Evolutionary conservation across 2,888 invertebrate genomes (phyloP).

Genomic region (Celastrina argiolus): DNA sequence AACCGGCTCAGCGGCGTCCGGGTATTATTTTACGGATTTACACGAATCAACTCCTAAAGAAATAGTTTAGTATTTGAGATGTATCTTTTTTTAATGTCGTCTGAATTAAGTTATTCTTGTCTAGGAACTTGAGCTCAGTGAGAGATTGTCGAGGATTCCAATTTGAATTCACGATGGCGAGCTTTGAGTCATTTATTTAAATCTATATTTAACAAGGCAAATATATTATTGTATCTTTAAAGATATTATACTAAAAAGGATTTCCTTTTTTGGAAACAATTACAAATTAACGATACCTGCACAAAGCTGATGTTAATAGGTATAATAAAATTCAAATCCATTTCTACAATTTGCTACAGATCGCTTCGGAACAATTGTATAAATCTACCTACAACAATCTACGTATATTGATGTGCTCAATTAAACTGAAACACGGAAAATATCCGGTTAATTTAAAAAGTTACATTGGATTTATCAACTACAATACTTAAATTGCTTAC

Average conservation of each 20-base stretch:
- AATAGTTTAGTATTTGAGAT: conserved; percentile 44
- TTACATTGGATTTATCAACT: conserved; percentile 18
- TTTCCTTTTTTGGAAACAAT: too few relatives aligned
- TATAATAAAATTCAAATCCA: not conserved
- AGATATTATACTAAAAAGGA: too few relatives aligned
- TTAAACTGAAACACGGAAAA: conserved; percentile 5
- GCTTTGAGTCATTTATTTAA: conserved; percentile 33
- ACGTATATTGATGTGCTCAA: conserved; percentile 9
- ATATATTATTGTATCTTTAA: not conserved
- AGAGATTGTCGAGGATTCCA: conserved; percentile 33
- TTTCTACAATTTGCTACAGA: not conserved
- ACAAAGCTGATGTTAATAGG: too few relatives aligned
- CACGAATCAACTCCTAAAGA: conserved; percentile 56
- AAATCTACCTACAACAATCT: not conserved
- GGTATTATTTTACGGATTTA: conserved; percentile 69
- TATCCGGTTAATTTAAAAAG: conserved; percentile 13
- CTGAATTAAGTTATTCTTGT: conserved; percentile 56
- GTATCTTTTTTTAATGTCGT: conserved; percentile 58
- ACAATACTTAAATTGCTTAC: conserved; percentile 15
- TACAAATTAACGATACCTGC: too few relatives aligned
- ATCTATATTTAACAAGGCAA: conserved; percentile 27
- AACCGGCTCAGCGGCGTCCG: conserved; percentile 52
- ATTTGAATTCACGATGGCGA: conserved; percentile 35
- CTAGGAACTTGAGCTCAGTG: conserved; percentile 35
- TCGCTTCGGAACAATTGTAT: not conserved